These are phyloP conservation scores for Cuculus canorus DNA, from an alignment of 2,797 vertebrate species.

Conservation along the genomic window DNA sequence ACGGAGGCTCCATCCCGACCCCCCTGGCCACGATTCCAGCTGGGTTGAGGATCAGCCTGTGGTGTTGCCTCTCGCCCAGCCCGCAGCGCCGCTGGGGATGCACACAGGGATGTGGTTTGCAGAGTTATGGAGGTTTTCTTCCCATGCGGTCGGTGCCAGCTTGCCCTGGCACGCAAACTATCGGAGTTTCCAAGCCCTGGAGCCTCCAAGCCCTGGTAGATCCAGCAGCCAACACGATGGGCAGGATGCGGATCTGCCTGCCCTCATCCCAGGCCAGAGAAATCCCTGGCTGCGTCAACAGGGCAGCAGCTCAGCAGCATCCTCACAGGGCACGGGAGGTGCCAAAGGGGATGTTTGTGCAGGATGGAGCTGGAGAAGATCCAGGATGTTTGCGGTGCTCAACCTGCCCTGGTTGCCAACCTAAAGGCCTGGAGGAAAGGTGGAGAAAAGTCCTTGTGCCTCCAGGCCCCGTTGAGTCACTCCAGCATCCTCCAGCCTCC, in stretches of 20 bases:
- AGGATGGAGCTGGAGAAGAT: not conserved
- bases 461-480: not conserved
- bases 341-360: not conserved
- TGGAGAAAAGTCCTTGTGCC: not conserved
- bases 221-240: fast-evolving
- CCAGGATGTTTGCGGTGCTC: not conserved
- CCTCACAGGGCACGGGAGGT: not conserved
- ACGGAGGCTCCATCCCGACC: not conserved
- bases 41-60: fast-evolving
- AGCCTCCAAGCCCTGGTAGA: not conserved
- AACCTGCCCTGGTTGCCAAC: not conserved
- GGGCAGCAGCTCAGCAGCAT: not conserved
- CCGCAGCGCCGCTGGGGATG: not conserved
- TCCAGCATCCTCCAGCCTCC: not conserved
- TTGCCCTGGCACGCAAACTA: fast-evolving
- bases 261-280: not conserved
- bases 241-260: not conserved
- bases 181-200: fast-evolving
- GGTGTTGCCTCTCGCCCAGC: not conserved
- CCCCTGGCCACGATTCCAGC: fast-evolving
- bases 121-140: not conserved
- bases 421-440: not conserved
- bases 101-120: not conserved
- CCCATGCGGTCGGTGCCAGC: fast-evolving
- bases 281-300: fast-evolving